These are phyloP conservation scores for Sorex araneus DNA, from an alignment of 2,113 vertebrate species.

Conservation along the genomic window DNA sequence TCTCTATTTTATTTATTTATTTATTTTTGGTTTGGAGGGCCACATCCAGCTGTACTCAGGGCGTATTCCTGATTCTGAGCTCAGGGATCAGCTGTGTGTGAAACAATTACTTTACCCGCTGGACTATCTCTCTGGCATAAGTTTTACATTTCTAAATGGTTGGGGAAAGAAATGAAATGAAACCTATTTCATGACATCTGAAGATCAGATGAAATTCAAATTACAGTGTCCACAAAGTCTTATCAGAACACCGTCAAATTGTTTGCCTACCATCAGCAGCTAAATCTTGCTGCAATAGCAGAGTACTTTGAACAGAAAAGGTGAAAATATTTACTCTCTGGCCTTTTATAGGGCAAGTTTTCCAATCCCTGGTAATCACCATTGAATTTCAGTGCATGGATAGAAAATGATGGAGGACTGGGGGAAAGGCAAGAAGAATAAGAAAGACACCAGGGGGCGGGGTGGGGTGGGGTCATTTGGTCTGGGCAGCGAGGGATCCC, in stretches of 20 bases:
- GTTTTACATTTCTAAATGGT: not conserved
- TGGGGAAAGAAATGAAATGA: not conserved
- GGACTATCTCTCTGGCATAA: too few species aligned
- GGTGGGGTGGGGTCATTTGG: not conserved
- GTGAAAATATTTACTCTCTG: constrained; percentile 1
- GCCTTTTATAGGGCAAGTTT: constrained; percentile 32
- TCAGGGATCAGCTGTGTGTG: too few species aligned
- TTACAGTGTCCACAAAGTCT: not conserved
- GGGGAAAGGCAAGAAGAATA: constrained; percentile 35
- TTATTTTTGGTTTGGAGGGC: too few species aligned
- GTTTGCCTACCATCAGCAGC: not conserved
- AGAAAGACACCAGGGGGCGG: not conserved
- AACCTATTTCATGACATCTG: constrained; percentile 1
- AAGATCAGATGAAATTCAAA: constrained; percentile 49
- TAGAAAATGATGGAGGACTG: constrained; percentile 18
- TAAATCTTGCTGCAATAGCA: not conserved
- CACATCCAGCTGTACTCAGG: too few species aligned
- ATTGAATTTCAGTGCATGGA: not conserved
- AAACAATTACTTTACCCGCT: too few species aligned
- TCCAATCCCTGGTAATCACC: not conserved
- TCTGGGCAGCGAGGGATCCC: not conserved
- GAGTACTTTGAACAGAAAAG: constrained; percentile 8
- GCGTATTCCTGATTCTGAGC: too few species aligned
- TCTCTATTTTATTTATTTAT: too few species aligned
- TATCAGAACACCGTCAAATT: not conserved